phyloP scores from a whole-genome alignment of 2,113 vertebrate genomes.

The Syngnathus scovelli region DNA sequence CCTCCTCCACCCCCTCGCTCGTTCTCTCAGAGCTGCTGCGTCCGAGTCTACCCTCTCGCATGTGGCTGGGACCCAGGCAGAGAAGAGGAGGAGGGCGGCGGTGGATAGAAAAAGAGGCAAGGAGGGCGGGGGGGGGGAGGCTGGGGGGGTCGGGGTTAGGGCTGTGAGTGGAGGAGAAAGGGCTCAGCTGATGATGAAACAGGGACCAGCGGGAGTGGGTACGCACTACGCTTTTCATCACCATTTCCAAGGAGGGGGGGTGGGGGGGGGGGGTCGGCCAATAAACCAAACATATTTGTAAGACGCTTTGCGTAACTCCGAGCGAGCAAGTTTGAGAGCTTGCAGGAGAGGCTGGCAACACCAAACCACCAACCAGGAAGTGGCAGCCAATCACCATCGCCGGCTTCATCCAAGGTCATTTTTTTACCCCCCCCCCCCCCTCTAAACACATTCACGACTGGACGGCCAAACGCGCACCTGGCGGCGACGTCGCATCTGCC shows the following conservation, averaged over 20 bases:
- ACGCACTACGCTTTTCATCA: conserved; percentile 59
- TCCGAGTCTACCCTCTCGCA: conserved; percentile 74
- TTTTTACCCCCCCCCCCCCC: neutral
- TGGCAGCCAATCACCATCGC: neutral
- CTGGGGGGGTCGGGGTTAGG: conserved; percentile 48
- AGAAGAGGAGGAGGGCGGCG: conserved; percentile 67
- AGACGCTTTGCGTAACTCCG: neutral
- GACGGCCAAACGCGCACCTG: conserved; percentile 70
- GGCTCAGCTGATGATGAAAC: conserved; percentile 78
- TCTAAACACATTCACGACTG: neutral
- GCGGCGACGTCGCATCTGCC: conserved; percentile 65
- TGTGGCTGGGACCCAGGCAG: conserved; percentile 76
- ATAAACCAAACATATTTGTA: neutral
- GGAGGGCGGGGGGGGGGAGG: conserved; percentile 43
- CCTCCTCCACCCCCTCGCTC: conserved; percentile 19
- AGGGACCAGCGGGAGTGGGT: conserved; percentile 67
- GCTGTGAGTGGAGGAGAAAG: conserved; percentile 66
- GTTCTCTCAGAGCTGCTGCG: conserved; percentile 56
- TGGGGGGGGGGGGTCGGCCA: neutral
- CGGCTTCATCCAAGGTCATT: neutral
- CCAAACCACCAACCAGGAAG: neutral
- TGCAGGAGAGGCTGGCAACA: neutral
- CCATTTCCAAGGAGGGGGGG: conserved; percentile 20
- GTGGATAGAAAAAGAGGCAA: conserved; percentile 53
- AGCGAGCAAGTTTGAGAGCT: neutral